phyloP scores from a whole-genome alignment of 2,888 invertebrate species.

The Drosophila austrosaltans region DNA sequence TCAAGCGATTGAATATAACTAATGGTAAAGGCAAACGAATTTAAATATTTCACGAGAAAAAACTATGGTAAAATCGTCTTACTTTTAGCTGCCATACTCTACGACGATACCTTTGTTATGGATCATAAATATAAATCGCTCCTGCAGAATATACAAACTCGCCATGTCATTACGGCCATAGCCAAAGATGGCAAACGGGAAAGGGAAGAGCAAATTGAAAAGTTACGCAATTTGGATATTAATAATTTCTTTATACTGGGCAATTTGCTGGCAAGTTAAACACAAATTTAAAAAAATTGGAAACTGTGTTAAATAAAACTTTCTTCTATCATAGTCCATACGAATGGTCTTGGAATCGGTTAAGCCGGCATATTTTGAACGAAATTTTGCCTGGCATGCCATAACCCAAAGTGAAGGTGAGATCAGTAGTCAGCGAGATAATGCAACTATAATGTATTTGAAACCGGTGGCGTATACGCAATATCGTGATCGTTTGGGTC shows the following conservation, averaged over 20 bases:
- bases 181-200: conserved; percentile 85
- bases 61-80: background rate
- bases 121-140: conserved; percentile 96
- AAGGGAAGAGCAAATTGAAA: conserved; percentile 87
- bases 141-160: conserved; percentile 93
- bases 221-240: conserved; percentile 91
- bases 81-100: conserved; percentile 90
- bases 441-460: conserved; percentile 90
- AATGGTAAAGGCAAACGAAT: conserved; percentile 84
- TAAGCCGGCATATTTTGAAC: conserved; percentile 90
- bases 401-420: conserved; percentile 90
- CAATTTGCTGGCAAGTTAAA: conserved; percentile 78
- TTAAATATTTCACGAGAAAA: background rate
- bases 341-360: conserved; percentile 88
- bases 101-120: conserved; percentile 95
- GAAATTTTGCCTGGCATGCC: conserved; percentile 94
- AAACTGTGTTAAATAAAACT: background rate
- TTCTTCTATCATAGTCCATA: conserved; percentile 85
- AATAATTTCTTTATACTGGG: conserved; percentile 95
- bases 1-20: conserved; percentile 92
- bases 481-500: conserved; percentile 88
- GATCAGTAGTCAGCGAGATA: conserved; percentile 89
- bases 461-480: conserved; percentile 89
- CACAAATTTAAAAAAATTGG: background rate
- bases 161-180: conserved; percentile 91